Conservation (phyloP, 2,797 vertebrate species). For the Aldrovandia affinis region DNA sequence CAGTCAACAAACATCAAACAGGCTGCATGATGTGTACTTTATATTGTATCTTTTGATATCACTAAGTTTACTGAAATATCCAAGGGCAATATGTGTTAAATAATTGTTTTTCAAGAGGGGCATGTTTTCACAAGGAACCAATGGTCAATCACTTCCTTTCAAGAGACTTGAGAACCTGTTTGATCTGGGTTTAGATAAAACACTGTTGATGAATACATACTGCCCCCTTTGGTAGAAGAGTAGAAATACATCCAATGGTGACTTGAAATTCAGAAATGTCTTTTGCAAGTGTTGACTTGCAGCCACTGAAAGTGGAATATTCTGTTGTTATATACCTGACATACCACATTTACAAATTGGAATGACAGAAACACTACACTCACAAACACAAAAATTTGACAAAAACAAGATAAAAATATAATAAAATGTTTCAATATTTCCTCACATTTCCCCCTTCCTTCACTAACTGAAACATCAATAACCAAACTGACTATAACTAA, state of each 20-base stretch:
- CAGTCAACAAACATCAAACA: not conserved
- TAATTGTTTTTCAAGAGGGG: not conserved
- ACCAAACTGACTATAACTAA: slow-evolving; percentile 46
- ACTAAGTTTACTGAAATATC: slow-evolving; percentile 2
- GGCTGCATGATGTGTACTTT: not conserved
- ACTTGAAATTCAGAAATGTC: not conserved
- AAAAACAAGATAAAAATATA: slow-evolving; percentile 52
- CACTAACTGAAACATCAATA: slow-evolving; percentile 47
- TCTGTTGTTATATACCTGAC: slow-evolving; percentile 30
- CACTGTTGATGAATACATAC: slow-evolving; percentile 50
- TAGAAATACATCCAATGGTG: slow-evolving; percentile 52
- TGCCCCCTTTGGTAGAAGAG: slow-evolving; percentile 62
- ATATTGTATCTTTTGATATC: not conserved
- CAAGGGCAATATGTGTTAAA: not conserved
- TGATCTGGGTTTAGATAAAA: not conserved
- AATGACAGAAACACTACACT: slow-evolving; percentile 51
- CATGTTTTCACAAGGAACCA: not conserved
- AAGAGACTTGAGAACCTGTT: not conserved
- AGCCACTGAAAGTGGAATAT: slow-evolving; percentile 37
- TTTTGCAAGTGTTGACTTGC: not conserved
- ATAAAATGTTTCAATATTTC: slow-evolving; percentile 43
- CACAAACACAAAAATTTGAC: slow-evolving; percentile 50
- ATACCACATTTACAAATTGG: slow-evolving; percentile 39
- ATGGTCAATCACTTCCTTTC: not conserved
- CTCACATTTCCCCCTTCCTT: not conserved